Percentiles rank a stretch among this genome's conserved stretches.
Conservation (phyloP, 2,888 invertebrate species). For the Protonemura montana region DNA sequence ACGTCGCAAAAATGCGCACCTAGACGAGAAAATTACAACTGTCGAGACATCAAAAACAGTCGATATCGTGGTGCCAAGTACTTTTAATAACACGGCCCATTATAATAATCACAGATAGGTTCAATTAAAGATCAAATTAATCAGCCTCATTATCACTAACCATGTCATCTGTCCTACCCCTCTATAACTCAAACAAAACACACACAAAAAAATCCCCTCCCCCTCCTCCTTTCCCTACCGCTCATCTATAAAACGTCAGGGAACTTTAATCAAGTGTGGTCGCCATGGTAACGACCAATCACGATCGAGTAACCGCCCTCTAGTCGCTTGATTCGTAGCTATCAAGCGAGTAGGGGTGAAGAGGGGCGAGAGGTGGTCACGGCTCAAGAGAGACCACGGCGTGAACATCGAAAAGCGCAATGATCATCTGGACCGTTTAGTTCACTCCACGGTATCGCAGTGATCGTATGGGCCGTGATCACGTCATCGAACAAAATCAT, state of each 20-base stretch:
- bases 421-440: background rate
- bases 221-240: conserved; percentile 16
- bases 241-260: background rate
- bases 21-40: background rate
- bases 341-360: background rate
- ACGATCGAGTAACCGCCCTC: background rate
- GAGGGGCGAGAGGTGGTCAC: background rate
- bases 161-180: background rate
- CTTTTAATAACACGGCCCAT: background rate
- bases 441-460: background rate
- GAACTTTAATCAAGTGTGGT: conserved; percentile 26
- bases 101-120: background rate
- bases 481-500: too few species aligned
- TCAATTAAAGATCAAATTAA: conserved; percentile 12
- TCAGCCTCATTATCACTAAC: background rate
- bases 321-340: conserved; percentile 19
- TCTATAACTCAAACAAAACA: background rate
- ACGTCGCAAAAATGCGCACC: background rate
- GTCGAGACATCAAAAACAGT: background rate
- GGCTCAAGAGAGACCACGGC: background rate
- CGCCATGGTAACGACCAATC: conserved; percentile 29
- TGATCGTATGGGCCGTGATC: background rate
- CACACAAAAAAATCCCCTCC: background rate
- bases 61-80: background rate
- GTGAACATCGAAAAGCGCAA: background rate